Evolutionary conservation across 1,140 invertebrate species (phyloP).

Genomic region (Ridgeia piscesae): DNA sequence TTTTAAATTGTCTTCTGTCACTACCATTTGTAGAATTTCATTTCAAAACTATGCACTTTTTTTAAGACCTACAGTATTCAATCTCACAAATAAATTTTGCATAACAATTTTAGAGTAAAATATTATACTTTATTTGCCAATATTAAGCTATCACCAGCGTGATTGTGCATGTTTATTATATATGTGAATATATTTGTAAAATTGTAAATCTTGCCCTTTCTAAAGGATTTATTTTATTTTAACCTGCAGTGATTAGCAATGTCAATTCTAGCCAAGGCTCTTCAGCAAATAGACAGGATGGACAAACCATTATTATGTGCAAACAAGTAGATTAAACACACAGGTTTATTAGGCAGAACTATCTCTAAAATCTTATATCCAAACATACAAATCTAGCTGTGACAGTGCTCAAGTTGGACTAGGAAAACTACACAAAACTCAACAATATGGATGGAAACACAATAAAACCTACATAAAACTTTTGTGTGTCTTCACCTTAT

Average conservation of each 20-base stretch:
- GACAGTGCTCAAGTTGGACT: not conserved
- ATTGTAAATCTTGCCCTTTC: not conserved
- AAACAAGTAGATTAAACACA: not conserved
- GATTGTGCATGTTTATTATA: too few relatives aligned
- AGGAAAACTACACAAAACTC: not conserved
- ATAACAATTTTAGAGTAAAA: too few relatives aligned
- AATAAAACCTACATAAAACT: not conserved
- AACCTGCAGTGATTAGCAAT: not conserved
- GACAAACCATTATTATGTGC: not conserved
- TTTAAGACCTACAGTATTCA: not conserved
- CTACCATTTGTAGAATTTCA: not conserved
- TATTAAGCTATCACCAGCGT: not conserved
- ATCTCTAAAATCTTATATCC: not conserved
- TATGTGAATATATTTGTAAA: not conserved
- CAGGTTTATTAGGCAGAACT: not conserved
- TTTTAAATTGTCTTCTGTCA: not conserved
- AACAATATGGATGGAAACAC: not conserved
- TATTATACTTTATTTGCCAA: not conserved
- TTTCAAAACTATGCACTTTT: not conserved
- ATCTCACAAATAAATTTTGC: not conserved
- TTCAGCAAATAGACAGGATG: not conserved
- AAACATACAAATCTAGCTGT: not conserved
- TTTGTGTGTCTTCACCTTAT: not conserved
- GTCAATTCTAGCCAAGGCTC: not conserved
- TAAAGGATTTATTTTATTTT: not conserved